Evolutionary conservation across 1,140 invertebrate genomes (phyloP).

Genomic region (Heliconius nattereri): DNA sequence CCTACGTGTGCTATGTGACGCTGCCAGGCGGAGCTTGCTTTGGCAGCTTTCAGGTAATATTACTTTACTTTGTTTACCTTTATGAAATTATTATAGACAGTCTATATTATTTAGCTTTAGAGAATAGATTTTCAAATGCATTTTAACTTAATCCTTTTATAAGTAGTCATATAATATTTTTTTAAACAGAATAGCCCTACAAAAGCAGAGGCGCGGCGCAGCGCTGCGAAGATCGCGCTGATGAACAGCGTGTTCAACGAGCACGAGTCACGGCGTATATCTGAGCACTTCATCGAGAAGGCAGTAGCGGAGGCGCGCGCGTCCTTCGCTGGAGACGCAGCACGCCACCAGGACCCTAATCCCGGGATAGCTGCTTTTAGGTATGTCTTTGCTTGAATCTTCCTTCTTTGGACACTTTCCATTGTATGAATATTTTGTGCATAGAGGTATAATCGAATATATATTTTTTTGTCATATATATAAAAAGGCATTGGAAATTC

Average conservation of each 20-base stretch:
- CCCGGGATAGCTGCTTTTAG: conserved; percentile 96
- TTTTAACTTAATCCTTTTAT: background rate
- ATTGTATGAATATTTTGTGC: too few relatives aligned
- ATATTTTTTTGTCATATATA: too few relatives aligned
- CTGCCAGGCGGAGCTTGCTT: conserved; percentile 97
- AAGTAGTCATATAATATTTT: background rate
- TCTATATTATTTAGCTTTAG: background rate
- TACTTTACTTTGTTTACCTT: background rate
- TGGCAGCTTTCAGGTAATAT: conserved; percentile 93
- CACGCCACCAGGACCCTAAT: conserved; percentile 90
- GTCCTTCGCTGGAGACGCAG: conserved; percentile 84
- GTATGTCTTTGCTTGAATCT: conserved; percentile 45
- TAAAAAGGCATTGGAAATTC: too few relatives aligned
- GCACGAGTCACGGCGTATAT: conserved; percentile 95
- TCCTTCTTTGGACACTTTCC: too few relatives aligned
- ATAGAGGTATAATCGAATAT: too few relatives aligned
- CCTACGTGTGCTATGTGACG: conserved; percentile 97
- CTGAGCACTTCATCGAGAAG: conserved; percentile 96
- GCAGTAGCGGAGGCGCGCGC: conserved; percentile 93
- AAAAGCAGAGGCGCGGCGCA: conserved; percentile 95
- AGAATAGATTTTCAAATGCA: background rate
- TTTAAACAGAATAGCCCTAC: conserved; percentile 92
- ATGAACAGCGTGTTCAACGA: conserved; percentile 99
- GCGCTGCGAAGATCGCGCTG: conserved; percentile 96
- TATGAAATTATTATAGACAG: too few relatives aligned